A percentile compares a stretch with the other conserved stretches of the same genome.
Evolutionary conservation across 2,888 invertebrate genomes (phyloP).

Genomic region (Gari tellinella): DNA sequence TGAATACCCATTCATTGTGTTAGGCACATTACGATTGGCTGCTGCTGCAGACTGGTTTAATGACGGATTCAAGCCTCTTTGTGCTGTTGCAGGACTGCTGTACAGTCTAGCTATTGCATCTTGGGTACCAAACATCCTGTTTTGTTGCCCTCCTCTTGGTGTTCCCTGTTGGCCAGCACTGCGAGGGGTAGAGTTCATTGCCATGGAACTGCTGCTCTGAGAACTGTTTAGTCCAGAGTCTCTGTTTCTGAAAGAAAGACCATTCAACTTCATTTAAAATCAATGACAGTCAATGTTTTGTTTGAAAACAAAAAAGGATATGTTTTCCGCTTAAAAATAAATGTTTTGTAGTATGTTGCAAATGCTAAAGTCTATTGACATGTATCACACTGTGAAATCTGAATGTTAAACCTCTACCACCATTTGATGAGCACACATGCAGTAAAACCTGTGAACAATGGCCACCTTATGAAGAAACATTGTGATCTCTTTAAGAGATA

Average conservation of each 20-base stretch:
- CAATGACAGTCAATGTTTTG: too few relatives aligned
- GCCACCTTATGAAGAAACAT: too few relatives aligned
- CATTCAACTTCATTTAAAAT: too few relatives aligned
- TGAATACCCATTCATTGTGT: conserved; percentile 23
- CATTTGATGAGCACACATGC: too few relatives aligned
- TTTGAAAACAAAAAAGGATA: too few relatives aligned
- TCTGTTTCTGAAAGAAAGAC: conserved; percentile 12
- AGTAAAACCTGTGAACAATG: too few relatives aligned
- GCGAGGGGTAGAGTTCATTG: conserved; percentile 39
- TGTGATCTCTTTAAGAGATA: too few relatives aligned
- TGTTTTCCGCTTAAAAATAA: too few relatives aligned
- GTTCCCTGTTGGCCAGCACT: conserved; percentile 8
- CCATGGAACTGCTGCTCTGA: conserved; percentile 41
- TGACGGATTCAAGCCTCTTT: conserved; percentile 11
- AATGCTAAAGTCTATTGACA: too few relatives aligned
- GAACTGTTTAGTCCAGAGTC: conserved; percentile 58
- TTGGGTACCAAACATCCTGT: conserved; percentile 60
- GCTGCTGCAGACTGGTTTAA: conserved; percentile 34
- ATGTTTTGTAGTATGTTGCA: too few relatives aligned
- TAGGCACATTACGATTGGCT: conserved; percentile 40
- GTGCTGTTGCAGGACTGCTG: conserved; percentile 57
- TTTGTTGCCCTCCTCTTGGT: not conserved
- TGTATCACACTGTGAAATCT: too few relatives aligned
- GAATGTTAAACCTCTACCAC: too few relatives aligned
- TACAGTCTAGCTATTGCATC: conserved; percentile 66